Evolutionary conservation across 2,113 vertebrate species (phyloP), one percentile per base, ranked within the genome.

Genomic region (Meles meles): DNA sequence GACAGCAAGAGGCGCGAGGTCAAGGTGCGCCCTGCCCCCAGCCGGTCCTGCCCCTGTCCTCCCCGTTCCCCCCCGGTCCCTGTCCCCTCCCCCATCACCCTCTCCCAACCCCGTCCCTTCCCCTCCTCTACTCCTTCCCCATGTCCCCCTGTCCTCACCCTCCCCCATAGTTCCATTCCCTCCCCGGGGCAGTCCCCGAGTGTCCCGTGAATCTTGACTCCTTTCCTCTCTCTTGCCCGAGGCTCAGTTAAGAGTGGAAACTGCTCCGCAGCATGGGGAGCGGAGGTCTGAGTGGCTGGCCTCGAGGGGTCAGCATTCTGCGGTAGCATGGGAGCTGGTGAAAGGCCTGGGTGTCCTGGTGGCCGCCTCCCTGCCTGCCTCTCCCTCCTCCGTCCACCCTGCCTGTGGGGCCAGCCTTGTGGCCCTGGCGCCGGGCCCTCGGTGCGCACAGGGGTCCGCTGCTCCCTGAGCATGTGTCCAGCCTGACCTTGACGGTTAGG

Each of bases 1-100:
- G 99, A 99, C 11, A 98, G 98, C 97, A 99, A 99, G 76, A 99
- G 99, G 49, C 98, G 98, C 6, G 98, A 98, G 98, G 85, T 98
- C 85, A 99, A 99, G 98, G 99, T 99, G 98, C 0, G 21, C 7
- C 0, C 0, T 7, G 6, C 25, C 3, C 49, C 65, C 0, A 0
- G 14, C 49, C 14, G 14, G 49, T 18, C 17, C 20, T 20, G 5
- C 13, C 20, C 39, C 25, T 37, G 23, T 13, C 27, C 61, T 12
- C 59, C 59, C 25, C 4, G 57, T 2, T 5, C 47, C 25, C 42
- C 3, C 77, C n/a, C n/a, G n/a, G n/a, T 12, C 15, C 14, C 29
- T 11, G 1, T 7, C n/a, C n/a, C 6, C 71, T 12, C 12, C 29
- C 10, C 29, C 25, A 18, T 11, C 18, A 29, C 23, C 37, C 0